phyloP scores from a whole-genome alignment of 1,140 invertebrate genomes.

The Atta cephalotes region DNA sequence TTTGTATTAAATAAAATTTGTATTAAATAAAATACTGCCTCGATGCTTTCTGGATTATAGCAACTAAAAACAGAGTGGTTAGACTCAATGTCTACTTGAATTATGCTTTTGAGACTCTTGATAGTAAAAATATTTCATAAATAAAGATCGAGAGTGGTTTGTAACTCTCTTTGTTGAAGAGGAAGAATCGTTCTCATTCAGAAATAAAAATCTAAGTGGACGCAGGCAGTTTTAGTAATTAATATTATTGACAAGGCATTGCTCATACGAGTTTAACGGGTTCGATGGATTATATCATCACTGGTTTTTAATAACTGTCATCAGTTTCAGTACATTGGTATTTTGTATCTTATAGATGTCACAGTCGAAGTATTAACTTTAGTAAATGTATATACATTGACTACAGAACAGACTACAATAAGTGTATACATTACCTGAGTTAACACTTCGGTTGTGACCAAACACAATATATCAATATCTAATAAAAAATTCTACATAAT shows the following conservation, averaged over 20 bases:
- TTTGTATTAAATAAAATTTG: background rate
- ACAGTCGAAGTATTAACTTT: too few relatives aligned
- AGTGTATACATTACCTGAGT: too few relatives aligned
- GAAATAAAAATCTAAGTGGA: slow-evolving; percentile 20
- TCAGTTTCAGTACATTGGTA: background rate
- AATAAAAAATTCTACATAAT: background rate
- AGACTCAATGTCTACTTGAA: background rate
- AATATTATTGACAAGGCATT: background rate
- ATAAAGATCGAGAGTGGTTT: background rate
- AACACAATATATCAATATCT: background rate
- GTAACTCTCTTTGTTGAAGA: background rate
- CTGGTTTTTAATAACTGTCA: background rate
- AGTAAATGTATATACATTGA: too few relatives aligned
- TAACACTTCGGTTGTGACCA: too few relatives aligned
- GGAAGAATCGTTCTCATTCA: background rate
- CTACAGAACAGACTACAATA: too few relatives aligned
- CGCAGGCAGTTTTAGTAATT: background rate
- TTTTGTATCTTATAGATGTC: background rate
- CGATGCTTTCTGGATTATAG: background rate
- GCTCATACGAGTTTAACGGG: background rate
- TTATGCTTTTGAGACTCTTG: background rate
- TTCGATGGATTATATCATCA: background rate
- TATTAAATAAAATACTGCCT: background rate
- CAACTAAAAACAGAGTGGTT: background rate
- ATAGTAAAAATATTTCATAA: background rate